A percentile compares a stretch with the other conserved stretches of the same genome.
phyloP scores from a whole-genome alignment of 2,888 invertebrate genomes.

The Dolichopus griseipennis region DNA sequence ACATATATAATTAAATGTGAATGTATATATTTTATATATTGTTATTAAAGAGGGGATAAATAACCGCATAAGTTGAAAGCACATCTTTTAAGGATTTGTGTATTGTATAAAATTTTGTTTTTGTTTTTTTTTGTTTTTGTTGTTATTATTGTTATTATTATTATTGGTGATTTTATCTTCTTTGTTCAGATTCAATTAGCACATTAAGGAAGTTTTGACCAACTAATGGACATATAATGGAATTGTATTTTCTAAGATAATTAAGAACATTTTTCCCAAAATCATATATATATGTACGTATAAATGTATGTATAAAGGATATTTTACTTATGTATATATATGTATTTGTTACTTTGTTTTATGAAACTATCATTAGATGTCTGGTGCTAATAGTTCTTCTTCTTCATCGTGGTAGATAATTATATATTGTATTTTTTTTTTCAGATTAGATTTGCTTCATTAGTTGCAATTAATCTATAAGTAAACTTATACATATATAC shows the following conservation, averaged over 20 bases:
- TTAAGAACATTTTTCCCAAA: neutral
- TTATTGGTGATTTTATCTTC: neutral
- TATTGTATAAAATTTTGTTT: neutral
- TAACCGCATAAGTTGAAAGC: neutral
- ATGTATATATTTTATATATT: neutral
- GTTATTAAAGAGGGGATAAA: neutral
- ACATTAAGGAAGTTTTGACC: constrained; percentile 3
- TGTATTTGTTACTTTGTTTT: neutral
- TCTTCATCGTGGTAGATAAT: neutral
- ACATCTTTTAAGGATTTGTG: neutral
- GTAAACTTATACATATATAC: neutral
- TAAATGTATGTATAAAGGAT: neutral
- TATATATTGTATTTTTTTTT: too few species aligned
- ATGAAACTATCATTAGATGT: neutral
- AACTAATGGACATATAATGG: constrained; percentile 3
- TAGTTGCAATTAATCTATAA: neutral
- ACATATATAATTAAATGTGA: neutral
- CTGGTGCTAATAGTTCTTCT: neutral
- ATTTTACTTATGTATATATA: too few species aligned
- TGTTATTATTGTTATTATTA: too few species aligned
- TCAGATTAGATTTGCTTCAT: neutral
- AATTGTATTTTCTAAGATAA: constrained; percentile 1
- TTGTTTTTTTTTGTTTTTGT: neutral
- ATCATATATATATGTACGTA: neutral
- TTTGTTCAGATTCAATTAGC: constrained; percentile 1